A percentile compares a stretch with the other conserved stretches of the same genome.
phyloP scores from a whole-genome alignment of 2,888 invertebrate genomes.

The Cataglyphis altisquamis region DNA sequence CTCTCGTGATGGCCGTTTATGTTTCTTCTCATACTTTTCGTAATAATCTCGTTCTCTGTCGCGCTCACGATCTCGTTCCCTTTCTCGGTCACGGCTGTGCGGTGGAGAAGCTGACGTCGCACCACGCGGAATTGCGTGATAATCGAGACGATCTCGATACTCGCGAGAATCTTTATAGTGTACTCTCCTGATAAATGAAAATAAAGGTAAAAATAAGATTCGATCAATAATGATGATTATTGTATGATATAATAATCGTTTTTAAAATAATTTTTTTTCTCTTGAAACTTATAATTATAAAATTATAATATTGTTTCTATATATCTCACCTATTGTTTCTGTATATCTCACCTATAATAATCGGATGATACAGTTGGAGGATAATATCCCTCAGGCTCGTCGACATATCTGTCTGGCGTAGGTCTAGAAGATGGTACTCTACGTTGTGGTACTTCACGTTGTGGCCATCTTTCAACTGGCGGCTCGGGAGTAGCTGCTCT shows the following conservation, averaged over 20 bases:
- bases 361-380: conserved; percentile 81
- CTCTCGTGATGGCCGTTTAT: conserved; percentile 89
- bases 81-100: conserved; percentile 81
- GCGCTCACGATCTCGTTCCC: conserved; percentile 80
- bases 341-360: conserved; percentile 82
- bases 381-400: conserved; percentile 84
- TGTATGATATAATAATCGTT: not conserved
- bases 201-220: not conserved
- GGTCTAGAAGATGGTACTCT: conserved; percentile 82
- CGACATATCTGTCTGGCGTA: conserved; percentile 82
- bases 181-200: conserved; percentile 76
- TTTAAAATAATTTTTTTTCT: conserved; percentile 1
- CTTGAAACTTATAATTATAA: not conserved
- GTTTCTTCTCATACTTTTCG: conserved; percentile 85
- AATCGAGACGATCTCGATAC: conserved; percentile 84
- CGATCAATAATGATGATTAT: not conserved
- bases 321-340: not conserved
- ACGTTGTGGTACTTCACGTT: conserved; percentile 77
- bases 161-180: conserved; percentile 84
- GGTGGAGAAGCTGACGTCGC: conserved; percentile 84
- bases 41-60: conserved; percentile 84
- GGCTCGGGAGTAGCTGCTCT: conserved; percentile 90
- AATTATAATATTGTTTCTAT: not conserved
- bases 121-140: conserved; percentile 80
- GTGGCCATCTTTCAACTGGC: conserved; percentile 83